Base-by-base conservation (phyloP, 2,797 vertebrate species). In the Sus cebifrons region DNA sequence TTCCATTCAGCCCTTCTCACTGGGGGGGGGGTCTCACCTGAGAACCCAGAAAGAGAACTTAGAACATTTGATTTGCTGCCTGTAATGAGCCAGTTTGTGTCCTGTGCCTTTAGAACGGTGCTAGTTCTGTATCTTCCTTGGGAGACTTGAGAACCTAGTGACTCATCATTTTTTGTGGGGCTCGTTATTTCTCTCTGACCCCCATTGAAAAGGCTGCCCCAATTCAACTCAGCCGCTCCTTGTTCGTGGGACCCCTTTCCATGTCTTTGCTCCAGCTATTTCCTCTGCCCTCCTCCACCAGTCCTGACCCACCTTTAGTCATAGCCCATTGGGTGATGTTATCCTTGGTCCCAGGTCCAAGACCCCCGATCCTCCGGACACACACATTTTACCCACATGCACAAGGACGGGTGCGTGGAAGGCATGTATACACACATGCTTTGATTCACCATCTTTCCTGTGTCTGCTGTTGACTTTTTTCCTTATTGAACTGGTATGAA, bases 361-460 rank as follows among this genome's bases (percentile, higher is more conserved):
- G 54, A 75, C 79, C 68, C 36, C 11, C 27, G 21, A 1, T 60
- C 16, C 32, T 4, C 10, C 32, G 17, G 29, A 44, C 11, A 60
- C 40, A 23, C 3, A 3, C n/a, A 23, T 64, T 87, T 81, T 86
- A 11, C 32, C 27, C 5, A 44, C 20, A 40, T 6, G 79, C 58
- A 68, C 18, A 73, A 23, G 86, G n/a, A 77, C 29, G 2, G 84
- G 29, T 20, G 8, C 81, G 44, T 74, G 62, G 27, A 70, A 91
- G 70, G 10, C 10, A 3, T 18, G 1, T 27, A 20, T 2, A 62
- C 49, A 49, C 36, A 73, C 49, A 32, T 54, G 11, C 60, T 87
- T 96, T 95, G 79, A 93, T 40, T 77, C 18, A 58, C 36, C 52
- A 32, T 95, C 62, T 89, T 27, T 91, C 85, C 40, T 87, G 36